These are phyloP conservation scores for Lordiphosa clarofinis DNA, from an alignment of 1,140 invertebrate species.

Conservation along the genomic window DNA sequence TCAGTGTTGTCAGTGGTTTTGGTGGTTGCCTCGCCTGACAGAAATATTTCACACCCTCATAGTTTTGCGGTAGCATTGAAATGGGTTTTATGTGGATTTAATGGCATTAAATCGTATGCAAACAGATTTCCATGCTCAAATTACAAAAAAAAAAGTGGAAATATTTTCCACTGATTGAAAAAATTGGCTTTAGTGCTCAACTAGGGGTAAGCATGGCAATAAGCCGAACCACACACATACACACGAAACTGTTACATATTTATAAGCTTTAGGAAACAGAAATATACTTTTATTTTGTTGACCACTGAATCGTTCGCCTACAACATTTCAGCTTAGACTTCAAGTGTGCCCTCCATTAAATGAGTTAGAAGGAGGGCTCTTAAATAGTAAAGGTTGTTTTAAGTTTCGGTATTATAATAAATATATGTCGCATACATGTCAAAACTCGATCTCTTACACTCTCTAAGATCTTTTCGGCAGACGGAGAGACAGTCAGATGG, in stretches of 20 bases:
- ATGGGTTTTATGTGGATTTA: slow-evolving; percentile 23
- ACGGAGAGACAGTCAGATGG: no score
- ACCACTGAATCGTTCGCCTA: slow-evolving; percentile 18
- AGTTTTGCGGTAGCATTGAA: background rate
- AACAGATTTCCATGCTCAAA: slow-evolving; percentile 20
- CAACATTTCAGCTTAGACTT: slow-evolving; percentile 16
- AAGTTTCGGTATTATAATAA: no score
- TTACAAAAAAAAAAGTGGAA: slow-evolving; percentile 5
- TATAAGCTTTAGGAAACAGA: slow-evolving; percentile 35
- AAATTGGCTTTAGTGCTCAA: slow-evolving; percentile 56
- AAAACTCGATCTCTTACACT: no score
- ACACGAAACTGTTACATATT: slow-evolving; percentile 10
- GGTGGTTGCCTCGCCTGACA: no score
- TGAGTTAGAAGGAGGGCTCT: slow-evolving; percentile 30
- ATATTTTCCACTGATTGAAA: slow-evolving; percentile 45
- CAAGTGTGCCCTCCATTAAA: slow-evolving; percentile 5
- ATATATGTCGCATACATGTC: no score
- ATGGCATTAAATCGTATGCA: slow-evolving; percentile 15
- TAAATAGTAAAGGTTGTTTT: slow-evolving; percentile 36
- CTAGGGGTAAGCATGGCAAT: slow-evolving; percentile 52
- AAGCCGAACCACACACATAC: slow-evolving; percentile 38
- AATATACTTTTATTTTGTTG: slow-evolving; percentile 36
- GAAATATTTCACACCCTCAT: no score
- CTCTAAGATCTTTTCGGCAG: no score
- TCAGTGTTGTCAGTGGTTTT: no score